phyloP scores from a whole-genome alignment of 1,140 invertebrate genomes.

The Trichomalopsis sarcophagae region DNA sequence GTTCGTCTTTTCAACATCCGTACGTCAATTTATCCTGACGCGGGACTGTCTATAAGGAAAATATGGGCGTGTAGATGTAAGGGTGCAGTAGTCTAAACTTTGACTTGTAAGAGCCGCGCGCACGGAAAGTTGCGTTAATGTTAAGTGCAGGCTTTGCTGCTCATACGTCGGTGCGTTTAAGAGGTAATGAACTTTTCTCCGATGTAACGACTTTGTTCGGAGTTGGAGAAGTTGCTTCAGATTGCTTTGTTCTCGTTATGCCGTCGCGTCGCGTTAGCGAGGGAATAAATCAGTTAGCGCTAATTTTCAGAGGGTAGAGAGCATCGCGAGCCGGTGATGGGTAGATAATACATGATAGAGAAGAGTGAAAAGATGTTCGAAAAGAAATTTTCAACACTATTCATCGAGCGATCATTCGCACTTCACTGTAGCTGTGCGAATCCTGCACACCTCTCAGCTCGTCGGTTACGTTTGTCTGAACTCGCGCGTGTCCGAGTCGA shows the following conservation, averaged over 20 bases:
- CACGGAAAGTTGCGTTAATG: not conserved
- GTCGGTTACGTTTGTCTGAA: not conserved
- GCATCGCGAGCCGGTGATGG: too few relatives aligned
- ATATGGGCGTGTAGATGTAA: too few relatives aligned
- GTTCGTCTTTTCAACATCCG: too few relatives aligned
- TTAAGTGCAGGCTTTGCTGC: not conserved
- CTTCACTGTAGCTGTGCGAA: too few relatives aligned
- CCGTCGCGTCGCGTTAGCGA: not conserved
- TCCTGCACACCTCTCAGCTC: not conserved
- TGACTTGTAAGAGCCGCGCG: not conserved
- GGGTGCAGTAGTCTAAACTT: not conserved
- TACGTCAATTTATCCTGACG: too few relatives aligned
- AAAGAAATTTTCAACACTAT: too few relatives aligned
- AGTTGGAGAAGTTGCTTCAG: not conserved
- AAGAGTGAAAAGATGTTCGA: too few relatives aligned
- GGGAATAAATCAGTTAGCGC: not conserved
- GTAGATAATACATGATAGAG: too few relatives aligned
- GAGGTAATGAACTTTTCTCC: not conserved
- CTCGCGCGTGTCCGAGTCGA: not conserved
- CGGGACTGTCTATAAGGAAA: too few relatives aligned
- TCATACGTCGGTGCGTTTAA: not conserved
- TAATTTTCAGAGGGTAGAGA: not conserved
- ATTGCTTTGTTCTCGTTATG: not conserved
- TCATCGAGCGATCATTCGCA: too few relatives aligned
- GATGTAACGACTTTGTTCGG: not conserved